These are phyloP conservation scores for Amblyraja radiata DNA, from an alignment of 2,797 vertebrate species.

Conservation along the genomic window DNA sequence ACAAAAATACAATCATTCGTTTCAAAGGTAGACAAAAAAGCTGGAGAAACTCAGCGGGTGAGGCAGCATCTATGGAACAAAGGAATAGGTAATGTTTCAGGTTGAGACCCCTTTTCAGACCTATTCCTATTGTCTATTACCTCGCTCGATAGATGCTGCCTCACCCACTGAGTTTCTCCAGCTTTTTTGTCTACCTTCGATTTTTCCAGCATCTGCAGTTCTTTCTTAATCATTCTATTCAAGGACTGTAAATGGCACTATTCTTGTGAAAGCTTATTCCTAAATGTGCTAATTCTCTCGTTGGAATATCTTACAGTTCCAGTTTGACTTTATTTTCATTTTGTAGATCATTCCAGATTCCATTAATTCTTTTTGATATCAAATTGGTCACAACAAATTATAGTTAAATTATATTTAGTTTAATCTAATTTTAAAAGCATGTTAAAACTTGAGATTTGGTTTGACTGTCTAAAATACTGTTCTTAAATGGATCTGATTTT, in stretches of 20 bases:
- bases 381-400: background rate
- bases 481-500: background rate
- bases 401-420: background rate
- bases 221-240: background rate
- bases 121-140: no score
- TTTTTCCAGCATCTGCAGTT: no score
- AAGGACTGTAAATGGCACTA: background rate
- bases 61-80: no score
- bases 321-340: background rate
- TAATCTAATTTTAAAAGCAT: background rate
- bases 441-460: background rate
- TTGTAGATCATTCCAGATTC: background rate
- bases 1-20: background rate
- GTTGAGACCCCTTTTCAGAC: no score
- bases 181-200: no score
- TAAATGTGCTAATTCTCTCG: background rate
- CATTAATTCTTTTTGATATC: background rate
- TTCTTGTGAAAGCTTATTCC: background rate
- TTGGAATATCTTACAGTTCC: background rate
- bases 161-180: no score
- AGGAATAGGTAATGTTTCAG: no score
- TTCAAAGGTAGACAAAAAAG: background rate
- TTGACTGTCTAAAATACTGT: background rate
- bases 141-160: no score
- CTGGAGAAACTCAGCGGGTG: no score